phyloP scores from a whole-genome alignment of 2,797 vertebrate genomes.

The Gymnoscopelus braueri region DNA sequence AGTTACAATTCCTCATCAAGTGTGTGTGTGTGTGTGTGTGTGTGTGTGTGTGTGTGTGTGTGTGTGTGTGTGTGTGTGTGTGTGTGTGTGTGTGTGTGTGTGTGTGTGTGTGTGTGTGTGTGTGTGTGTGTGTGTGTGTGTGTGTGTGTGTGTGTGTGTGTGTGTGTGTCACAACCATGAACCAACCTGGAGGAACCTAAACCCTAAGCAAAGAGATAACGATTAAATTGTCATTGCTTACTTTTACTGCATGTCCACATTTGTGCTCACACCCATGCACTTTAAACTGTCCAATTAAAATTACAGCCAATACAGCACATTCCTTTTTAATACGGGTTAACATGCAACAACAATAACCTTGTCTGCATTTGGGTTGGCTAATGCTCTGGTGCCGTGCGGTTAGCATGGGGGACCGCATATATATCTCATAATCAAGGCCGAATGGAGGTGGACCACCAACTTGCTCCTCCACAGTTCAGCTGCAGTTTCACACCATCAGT shows the following conservation, averaged over 20 bases:
- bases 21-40: conserved; percentile 10
- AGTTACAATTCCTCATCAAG: too few species aligned
- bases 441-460: background rate
- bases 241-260: background rate
- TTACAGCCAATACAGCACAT: conserved; percentile 5
- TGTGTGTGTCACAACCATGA: too few species aligned
- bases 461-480: background rate
- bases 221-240: background rate
- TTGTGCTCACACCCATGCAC: background rate
- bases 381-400: conserved; percentile 16
- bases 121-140: too few species aligned
- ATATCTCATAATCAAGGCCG: background rate
- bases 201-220: too few species aligned
- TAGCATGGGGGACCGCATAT: conserved; percentile 37
- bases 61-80: background rate
- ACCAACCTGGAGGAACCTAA: too few species aligned
- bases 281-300: too few species aligned
- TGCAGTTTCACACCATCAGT: too few species aligned
- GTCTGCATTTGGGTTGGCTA: conserved; percentile 6
- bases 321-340: background rate
- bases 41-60: conserved; percentile 1
- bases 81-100: background rate
- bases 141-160: too few species aligned
- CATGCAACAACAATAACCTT: background rate
- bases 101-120: background rate